Base-by-base conservation (phyloP, 2,888 invertebrate species). In the Pandemis corylana region DNA sequence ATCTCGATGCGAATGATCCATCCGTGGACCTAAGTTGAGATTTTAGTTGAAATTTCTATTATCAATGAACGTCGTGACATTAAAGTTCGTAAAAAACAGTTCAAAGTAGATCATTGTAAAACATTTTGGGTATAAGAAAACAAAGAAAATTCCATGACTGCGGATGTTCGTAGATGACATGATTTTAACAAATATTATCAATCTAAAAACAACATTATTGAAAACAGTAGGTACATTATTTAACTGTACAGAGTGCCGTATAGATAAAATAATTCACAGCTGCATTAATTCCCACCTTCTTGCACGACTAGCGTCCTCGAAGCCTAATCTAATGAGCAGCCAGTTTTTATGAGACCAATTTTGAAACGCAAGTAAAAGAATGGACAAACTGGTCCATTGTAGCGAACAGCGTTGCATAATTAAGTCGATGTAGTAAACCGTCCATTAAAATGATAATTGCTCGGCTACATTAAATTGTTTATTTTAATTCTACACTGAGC, bases 341-440 rank as follows among this genome's bases (percentile, higher is more conserved):
- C 41, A 44, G 12, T 68, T 67, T 53, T 72, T 59, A 59, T 59
- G 28, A 49, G 65, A 13, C 20, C 49, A 28, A 7, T 68, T 56
- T 68, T 68, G 68, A 56, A 73, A 73, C 67, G n/a, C 36, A 44
- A 46, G 20, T 46, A 61, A 64, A 73, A 73, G 59, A 76, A 65
- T 65, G 53, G 53, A 77, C 78, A 77, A 78, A 75, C 68, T 78
- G 61, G 72, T 70, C 51, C 59, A 74, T 68, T 77, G 65, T 76
- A 12, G n/a, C 63, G 28, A 49, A 65, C 20, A 65, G 1, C 4
- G 36, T 74, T 74, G 65, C 69, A 59, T 69, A 74, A 74, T 36
- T 46, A 64, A 28, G 20, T 64, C 67, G 56, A 49, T 28, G 41
- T 20, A 41, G 68, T 71, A 59, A 62, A 72, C 49, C 66, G 49